Conservation (phyloP, 2,113 vertebrate genomes). For the Galeopterus variegatus region DNA sequence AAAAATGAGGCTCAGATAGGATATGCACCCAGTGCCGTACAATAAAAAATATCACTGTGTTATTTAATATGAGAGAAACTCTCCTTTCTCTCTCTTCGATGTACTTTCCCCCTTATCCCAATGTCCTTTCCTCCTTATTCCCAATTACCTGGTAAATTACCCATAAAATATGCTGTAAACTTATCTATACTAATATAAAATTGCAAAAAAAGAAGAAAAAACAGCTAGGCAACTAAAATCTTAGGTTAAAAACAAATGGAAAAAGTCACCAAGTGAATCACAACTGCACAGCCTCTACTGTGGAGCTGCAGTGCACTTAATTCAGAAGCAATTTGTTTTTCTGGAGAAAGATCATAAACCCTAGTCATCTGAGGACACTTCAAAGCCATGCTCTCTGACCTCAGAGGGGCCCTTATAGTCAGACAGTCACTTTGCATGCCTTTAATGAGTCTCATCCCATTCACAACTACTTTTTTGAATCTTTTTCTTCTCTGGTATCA, state of each 20-base stretch:
- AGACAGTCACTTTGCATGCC: background rate
- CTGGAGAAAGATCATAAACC: background rate
- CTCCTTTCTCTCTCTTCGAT: conserved; percentile 5
- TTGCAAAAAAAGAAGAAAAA: background rate
- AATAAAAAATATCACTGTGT: background rate
- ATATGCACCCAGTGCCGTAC: background rate
- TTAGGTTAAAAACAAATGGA: background rate
- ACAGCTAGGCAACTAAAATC: background rate
- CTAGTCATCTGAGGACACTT: background rate
- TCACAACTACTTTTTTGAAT: background rate
- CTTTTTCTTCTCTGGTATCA: background rate
- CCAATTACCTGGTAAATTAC: conserved; percentile 34
- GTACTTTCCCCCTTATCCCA: background rate
- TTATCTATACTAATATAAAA: conserved; percentile 7
- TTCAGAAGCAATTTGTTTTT: conserved; percentile 21
- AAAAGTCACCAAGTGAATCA: background rate
- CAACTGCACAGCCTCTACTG: background rate
- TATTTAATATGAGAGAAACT: conserved; percentile 30
- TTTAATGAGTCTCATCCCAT: background rate
- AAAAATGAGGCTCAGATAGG: background rate
- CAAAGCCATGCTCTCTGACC: background rate
- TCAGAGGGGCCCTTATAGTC: background rate
- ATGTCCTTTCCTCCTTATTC: background rate
- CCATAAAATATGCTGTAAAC: background rate
- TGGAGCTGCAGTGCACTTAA: background rate